phyloP scores from a whole-genome alignment of 2,113 vertebrate genomes.

The Amblyornis subalaris region DNA sequence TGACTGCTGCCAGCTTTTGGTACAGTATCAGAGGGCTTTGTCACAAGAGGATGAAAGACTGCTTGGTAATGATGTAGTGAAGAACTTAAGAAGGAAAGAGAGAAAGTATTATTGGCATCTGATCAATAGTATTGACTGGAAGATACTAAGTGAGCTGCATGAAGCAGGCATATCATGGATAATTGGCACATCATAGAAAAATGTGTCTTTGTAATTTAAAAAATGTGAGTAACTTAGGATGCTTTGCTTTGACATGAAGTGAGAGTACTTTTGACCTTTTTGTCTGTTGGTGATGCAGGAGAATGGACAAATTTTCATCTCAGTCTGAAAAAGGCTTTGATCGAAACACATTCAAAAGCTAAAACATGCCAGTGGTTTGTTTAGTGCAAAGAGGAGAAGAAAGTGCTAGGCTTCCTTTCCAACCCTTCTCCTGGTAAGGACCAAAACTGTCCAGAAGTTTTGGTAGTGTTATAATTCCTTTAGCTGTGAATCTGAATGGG shows the following conservation, averaged over 20 bases:
- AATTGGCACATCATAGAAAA: not conserved
- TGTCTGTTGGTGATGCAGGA: not conserved
- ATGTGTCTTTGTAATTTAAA: not conserved
- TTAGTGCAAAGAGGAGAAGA: not conserved
- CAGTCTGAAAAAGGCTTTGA: not conserved
- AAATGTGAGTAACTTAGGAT: not conserved
- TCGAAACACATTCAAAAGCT: not conserved
- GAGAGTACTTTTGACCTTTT: not conserved
- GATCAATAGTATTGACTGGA: constrained; percentile 8
- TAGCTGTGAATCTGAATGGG: not conserved
- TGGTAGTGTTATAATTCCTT: not conserved
- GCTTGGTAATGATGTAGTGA: not conserved
- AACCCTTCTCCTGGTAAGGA: not conserved
- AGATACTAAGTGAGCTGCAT: not conserved
- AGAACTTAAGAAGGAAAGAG: not conserved
- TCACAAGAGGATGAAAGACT: not conserved
- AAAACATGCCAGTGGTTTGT: not conserved
- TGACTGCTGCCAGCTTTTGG: not conserved
- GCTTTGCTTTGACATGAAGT: not conserved
- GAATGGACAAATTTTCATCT: not conserved
- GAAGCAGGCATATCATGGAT: not conserved
- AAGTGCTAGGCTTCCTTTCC: not conserved
- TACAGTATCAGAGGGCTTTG: not conserved
- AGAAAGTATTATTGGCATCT: not conserved
- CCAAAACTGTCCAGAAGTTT: not conserved